Base-by-base conservation (phyloP, 2,113 vertebrate species). In the Hoplias malabaricus region DNA sequence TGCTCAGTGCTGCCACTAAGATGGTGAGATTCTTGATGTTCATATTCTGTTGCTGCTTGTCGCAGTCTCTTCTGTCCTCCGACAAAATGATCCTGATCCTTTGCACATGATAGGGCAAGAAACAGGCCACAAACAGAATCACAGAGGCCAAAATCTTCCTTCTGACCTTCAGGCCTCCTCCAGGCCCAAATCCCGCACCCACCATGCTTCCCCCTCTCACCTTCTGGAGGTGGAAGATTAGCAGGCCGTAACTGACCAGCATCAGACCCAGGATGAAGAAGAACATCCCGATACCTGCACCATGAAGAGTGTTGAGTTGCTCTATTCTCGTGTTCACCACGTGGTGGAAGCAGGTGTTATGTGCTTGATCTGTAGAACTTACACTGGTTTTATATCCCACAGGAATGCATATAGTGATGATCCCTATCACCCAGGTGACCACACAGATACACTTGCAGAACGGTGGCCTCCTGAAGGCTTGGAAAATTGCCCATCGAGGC, bases 51-150 rank as follows among this genome's bases (percentile, higher is more conserved):
- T 68, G 14, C 14, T 40, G 14, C 61, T 56, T 59, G 10, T 33
- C 13, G 25, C 73, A 82, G 31, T 84, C 34, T 38, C 23, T 9
- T 1, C 23, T 3, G 0, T 9, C 16, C 1, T 62, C 61, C 5
- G 25, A 1, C 1, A 7, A 14, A 36, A 80, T 7, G 34, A 80
- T 11, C 8, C 79, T 25, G 29, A 77, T 57, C 42, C 77, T 56
- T 56, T 82, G 73, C 25, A 85, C 31, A 2, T 85, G 82, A 46
- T 83, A 81, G 23, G 84, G 84, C 54, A 83, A 21, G 59, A 85
- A 85, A 29, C 84, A 85, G 40, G 59, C 56, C 9, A 82, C 53
- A 34, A 85, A 85, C 10, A 80, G 21, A 34, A 78, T 3, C 34
- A 85, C 36, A 0, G 80, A 77, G 11, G 80, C 77, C 36, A 78